These are phyloP conservation scores for Orthosia incerta DNA, from an alignment of 2,888 invertebrate species.

Conservation along the genomic window DNA sequence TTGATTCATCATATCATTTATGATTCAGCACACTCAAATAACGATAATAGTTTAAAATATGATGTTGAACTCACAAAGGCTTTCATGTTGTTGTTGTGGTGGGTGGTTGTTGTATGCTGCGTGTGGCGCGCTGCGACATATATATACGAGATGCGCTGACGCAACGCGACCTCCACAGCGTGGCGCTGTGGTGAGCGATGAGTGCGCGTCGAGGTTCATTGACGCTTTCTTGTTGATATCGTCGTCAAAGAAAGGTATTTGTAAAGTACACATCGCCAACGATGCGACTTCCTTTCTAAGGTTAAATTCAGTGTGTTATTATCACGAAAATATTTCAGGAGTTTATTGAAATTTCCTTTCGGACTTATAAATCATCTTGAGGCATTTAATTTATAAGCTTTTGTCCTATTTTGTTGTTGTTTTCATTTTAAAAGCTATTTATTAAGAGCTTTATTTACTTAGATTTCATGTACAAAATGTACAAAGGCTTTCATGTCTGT, in stretches of 20 bases:
- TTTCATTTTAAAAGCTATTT: background rate
- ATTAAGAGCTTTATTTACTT: background rate
- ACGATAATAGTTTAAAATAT: no score
- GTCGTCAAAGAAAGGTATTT: background rate
- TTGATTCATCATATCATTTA: no score
- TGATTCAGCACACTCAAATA: no score
- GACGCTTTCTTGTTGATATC: background rate
- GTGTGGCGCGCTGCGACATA: no score
- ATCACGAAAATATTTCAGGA: background rate
- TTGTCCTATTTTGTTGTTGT: background rate
- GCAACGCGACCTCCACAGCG: no score
- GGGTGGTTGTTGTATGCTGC: no score
- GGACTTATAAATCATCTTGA: background rate
- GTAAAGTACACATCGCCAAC: background rate
- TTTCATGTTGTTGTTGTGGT: no score
- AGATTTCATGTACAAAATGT: no score
- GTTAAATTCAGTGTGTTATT: background rate
- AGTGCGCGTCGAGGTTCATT: background rate
- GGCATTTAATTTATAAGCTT: background rate
- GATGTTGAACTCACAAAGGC: no score
- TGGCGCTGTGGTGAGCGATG: no score
- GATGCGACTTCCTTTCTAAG: background rate
- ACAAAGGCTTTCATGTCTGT: background rate
- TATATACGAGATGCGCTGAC: no score
- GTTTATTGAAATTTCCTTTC: background rate